Evolutionary conservation across 37 sponge, comb jelly and placozoan genomes (phyloP).

Genomic region (Corticium candelabrum): DNA sequence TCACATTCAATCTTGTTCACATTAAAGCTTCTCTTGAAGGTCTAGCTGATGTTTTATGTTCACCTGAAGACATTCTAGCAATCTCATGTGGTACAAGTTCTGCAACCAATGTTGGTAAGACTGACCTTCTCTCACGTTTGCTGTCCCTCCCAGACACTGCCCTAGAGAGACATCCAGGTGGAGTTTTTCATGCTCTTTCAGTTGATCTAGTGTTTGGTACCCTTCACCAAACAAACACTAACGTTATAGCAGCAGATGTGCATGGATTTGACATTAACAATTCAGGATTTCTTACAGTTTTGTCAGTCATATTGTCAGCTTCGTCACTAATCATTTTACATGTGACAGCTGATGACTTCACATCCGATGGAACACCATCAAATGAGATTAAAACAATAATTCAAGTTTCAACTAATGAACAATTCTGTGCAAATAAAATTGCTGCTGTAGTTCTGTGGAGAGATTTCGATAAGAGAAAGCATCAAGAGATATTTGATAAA

Average conservation of each 20-base stretch:
- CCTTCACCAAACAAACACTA: not conserved
- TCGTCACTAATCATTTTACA: not conserved
- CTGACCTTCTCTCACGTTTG: not conserved
- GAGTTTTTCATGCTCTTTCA: too few species aligned
- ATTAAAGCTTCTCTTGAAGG: too few species aligned
- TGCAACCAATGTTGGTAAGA: not conserved
- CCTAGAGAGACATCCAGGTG: too few species aligned
- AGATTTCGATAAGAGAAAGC: not conserved
- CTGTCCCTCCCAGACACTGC: not conserved
- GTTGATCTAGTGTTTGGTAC: not conserved
- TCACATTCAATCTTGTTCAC: too few species aligned
- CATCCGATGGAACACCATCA: not conserved
- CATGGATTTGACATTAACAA: not conserved
- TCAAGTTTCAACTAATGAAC: not conserved
- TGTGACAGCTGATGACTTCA: not conserved
- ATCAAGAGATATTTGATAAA: too few species aligned
- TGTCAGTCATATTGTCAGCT: not conserved
- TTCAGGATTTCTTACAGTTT: not conserved
- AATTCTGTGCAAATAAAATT: not conserved
- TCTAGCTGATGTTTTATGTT: too few species aligned
- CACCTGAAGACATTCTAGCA: too few species aligned
- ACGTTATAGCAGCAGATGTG: not conserved
- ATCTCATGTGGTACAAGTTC: not conserved
- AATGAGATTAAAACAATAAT: not conserved
- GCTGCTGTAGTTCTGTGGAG: not conserved